phyloP scores from a whole-genome alignment of 2,797 vertebrate species.

The Tapirus indicus region DNA sequence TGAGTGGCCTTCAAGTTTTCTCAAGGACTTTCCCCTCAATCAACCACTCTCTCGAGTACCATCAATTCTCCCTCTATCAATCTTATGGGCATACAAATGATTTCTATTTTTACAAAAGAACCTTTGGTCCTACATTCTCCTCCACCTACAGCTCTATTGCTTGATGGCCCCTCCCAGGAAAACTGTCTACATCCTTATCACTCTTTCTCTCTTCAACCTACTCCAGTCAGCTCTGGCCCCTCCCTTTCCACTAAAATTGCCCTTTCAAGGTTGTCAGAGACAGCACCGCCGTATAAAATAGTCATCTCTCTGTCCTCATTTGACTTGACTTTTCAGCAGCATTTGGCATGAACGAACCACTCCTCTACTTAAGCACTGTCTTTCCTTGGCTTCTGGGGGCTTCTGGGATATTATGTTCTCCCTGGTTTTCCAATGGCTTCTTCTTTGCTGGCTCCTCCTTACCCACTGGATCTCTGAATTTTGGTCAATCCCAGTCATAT shows the following conservation, averaged over 20 bases:
- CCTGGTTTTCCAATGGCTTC: background rate
- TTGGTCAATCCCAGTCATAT: background rate
- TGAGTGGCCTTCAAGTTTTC: background rate
- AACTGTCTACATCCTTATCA: background rate
- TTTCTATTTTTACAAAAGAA: background rate
- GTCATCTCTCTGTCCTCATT: background rate
- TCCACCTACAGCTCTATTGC: background rate
- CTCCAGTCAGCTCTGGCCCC: background rate
- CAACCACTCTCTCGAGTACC: background rate
- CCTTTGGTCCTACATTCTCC: background rate
- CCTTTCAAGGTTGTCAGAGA: no score
- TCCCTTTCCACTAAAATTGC: background rate
- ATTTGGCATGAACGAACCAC: background rate
- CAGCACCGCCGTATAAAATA: background rate
- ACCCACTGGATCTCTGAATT: background rate
- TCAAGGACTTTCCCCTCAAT: background rate
- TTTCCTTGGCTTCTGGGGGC: background rate
- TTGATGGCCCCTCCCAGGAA: background rate
- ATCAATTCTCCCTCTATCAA: background rate
- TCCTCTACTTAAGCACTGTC: no score
- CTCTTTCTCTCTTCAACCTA: background rate
- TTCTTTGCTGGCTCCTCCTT: background rate
- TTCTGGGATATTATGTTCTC: background rate
- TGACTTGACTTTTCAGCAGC: background rate
- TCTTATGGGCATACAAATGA: background rate